A percentile compares a stretch with the other conserved stretches of the same genome.
Evolutionary conservation across 1,140 invertebrate species (phyloP).

Genomic region (Drosophila littoralis): DNA sequence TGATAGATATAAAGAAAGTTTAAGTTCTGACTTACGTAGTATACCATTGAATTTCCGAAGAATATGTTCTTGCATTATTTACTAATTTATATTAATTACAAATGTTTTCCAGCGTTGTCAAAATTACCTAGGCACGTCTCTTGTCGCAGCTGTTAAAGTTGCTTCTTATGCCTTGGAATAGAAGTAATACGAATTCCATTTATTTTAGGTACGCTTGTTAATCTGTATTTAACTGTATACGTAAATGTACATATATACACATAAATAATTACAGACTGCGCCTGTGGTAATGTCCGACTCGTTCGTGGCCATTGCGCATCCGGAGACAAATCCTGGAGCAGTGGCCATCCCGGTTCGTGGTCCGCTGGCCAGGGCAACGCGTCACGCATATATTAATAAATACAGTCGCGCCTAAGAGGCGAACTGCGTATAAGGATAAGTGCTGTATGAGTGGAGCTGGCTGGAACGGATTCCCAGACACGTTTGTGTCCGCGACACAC

Average conservation of each 20-base stretch:
- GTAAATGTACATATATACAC: background rate
- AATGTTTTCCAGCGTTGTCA: too few relatives aligned
- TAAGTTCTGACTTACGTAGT: too few relatives aligned
- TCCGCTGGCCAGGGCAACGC: conserved; percentile 58
- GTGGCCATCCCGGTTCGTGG: conserved; percentile 13
- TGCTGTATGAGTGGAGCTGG: conserved; percentile 23
- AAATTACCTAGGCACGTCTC: background rate
- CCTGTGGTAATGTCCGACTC: conserved; percentile 5
- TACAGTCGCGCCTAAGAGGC: conserved; percentile 29
- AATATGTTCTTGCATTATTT: too few relatives aligned
- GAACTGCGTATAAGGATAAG: conserved; percentile 18
- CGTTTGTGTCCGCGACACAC: conserved; percentile 56
- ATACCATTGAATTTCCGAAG: too few relatives aligned
- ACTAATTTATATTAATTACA: background rate
- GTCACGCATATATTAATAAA: conserved; percentile 77
- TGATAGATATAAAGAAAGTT: too few relatives aligned
- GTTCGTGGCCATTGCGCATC: background rate
- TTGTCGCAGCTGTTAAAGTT: conserved; percentile 3
- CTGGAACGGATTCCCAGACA: conserved; percentile 71
- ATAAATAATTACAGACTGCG: conserved; percentile 46
- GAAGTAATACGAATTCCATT: conserved; percentile 16
- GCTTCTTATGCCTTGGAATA: background rate
- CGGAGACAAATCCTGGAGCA: conserved; percentile 4
- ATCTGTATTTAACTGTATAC: background rate
- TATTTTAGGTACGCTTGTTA: conserved; percentile 28